Conservation (phyloP, 2,797 vertebrate genomes). For the Chaunax sp. region DNA sequence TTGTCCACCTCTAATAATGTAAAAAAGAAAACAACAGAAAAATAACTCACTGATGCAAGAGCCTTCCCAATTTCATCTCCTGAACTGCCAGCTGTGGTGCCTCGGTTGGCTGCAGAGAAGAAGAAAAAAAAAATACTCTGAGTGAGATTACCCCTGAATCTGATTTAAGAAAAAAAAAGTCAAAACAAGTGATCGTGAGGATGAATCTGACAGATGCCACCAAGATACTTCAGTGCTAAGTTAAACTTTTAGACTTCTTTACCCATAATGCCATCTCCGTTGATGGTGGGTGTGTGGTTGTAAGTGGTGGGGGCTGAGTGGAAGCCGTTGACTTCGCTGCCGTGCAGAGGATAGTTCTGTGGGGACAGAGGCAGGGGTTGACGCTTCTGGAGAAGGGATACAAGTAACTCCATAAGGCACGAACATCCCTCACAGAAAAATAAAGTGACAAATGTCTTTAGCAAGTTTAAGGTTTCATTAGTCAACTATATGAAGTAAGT, state of each 20-base stretch:
- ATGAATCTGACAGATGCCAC: constrained; percentile 18
- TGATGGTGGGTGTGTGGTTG: constrained; percentile 92
- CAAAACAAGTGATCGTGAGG: constrained; percentile 18
- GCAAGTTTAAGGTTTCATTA: neutral
- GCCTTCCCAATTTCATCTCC: constrained; percentile 99
- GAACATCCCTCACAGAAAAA: constrained; percentile 26
- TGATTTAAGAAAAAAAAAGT: neutral
- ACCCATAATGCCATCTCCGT: constrained; percentile 94
- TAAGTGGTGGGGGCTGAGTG: constrained; percentile 88
- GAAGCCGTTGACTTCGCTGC: constrained; percentile 92
- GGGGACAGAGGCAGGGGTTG: constrained; percentile 75
- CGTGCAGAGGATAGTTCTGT: constrained; percentile 94
- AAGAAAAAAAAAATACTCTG: constrained; percentile 52
- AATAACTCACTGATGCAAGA: constrained; percentile 93
- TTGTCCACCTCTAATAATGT: constrained; percentile 47
- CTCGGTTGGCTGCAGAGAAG: constrained; percentile 86
- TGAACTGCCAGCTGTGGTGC: constrained; percentile 93
- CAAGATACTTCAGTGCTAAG: constrained; percentile 2
- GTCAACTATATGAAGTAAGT: neutral
- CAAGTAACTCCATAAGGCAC: constrained; percentile 49
- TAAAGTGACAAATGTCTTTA: constrained; percentile 4
- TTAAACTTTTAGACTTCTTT: constrained; percentile 25
- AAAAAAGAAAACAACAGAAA: constrained; percentile 24
- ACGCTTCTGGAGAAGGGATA: constrained; percentile 63
- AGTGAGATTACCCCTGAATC: constrained; percentile 42